These are phyloP conservation scores for Gobius niger DNA, from an alignment of 2,113 vertebrate species.

Conservation along the genomic window DNA sequence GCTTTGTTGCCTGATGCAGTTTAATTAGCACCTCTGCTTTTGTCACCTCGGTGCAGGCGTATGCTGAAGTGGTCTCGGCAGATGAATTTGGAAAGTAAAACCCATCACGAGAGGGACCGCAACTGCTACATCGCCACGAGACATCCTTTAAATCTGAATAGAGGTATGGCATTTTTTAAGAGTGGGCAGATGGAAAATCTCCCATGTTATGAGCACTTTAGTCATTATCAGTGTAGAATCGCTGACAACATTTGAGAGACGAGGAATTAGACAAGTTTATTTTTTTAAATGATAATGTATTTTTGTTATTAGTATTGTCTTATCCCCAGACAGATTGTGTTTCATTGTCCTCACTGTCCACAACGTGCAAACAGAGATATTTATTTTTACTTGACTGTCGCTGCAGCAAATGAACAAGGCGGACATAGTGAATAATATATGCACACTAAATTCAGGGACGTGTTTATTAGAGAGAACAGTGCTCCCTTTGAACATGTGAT, in stretches of 20 bases:
- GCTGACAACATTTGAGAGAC: neutral
- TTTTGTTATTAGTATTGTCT: conserved; percentile 2
- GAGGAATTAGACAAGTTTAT: neutral
- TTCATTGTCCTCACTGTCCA: neutral
- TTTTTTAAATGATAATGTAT: neutral
- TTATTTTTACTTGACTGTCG: conserved; percentile 19
- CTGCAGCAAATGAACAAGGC: conserved; percentile 9
- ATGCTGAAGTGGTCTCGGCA: conserved; percentile 10
- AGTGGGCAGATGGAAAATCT: conserved; percentile 12
- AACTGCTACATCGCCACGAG: neutral
- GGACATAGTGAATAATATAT: conserved; percentile 13
- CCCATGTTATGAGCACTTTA: neutral
- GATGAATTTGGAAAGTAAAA: conserved; percentile 17
- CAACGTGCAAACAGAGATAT: neutral
- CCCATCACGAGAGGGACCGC: neutral
- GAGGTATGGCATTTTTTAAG: too few relatives aligned
- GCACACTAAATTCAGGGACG: neutral
- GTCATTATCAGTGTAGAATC: conserved; percentile 1
- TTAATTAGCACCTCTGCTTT: conserved; percentile 52
- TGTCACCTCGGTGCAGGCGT: conserved; percentile 28
- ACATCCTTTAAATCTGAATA: neutral
- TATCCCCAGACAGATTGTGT: neutral
- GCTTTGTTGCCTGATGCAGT: conserved; percentile 32
- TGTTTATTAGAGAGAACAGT: neutral
- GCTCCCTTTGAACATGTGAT: conserved; percentile 29